Percentiles rank a stretch among this genome's conserved stretches.
These are phyloP conservation scores for Sylvicapra grimmia DNA, from an alignment of 2,113 vertebrate species.

Conservation along the genomic window DNA sequence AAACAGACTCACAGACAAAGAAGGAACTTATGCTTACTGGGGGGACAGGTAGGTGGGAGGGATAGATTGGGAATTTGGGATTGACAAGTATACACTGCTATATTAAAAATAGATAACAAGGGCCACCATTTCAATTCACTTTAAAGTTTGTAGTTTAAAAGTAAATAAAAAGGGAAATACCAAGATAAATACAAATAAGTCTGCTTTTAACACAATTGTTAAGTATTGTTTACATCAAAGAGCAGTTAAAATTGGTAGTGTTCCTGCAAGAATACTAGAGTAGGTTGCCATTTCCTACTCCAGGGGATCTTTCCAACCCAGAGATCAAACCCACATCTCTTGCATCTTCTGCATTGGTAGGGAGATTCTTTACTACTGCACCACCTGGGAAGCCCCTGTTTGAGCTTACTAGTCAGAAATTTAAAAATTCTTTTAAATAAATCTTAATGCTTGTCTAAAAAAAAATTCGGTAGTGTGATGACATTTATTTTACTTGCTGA, in stretches of 20 bases:
- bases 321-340: neutral
- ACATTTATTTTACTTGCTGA: neutral
- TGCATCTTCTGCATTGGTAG: neutral
- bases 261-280: neutral
- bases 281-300: neutral
- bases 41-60: neutral
- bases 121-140: neutral
- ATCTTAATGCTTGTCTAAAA: neutral
- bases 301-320: neutral
- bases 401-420: neutral
- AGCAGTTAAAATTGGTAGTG: neutral
- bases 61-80: neutral
- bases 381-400: neutral
- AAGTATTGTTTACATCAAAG: neutral
- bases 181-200: neutral
- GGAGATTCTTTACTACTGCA: neutral
- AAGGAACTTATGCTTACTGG: neutral
- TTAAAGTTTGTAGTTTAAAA: neutral
- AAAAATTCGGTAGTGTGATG: neutral
- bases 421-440: neutral
- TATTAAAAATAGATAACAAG: neutral
- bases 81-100: neutral
- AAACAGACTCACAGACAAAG: neutral
- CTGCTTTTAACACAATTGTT: neutral
- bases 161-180: neutral